Base-by-base conservation (phyloP, 2,113 vertebrate genomes). In the Mustela lutreola region DNA sequence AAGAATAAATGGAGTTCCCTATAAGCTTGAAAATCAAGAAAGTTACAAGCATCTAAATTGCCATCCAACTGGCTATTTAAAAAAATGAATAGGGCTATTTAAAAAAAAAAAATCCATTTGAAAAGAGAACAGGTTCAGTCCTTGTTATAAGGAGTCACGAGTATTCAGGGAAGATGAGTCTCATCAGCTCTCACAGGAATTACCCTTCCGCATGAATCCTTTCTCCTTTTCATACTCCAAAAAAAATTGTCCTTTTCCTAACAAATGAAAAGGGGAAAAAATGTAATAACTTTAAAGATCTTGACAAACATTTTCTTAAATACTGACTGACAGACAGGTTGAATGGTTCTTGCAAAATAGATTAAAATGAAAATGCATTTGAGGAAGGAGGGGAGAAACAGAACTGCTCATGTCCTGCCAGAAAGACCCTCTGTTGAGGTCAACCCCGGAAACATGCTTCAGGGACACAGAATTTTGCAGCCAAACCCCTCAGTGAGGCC, bases 231-330 rank as follows among this genome's bases (percentile, higher is more conserved):
- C 11, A 70, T 97, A 76, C 76, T 82, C 5, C 4, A 75, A 80
- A 93, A 89, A 16, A 16, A 80, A 67, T 4, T 15, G 28, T 80
- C 4, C 16, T 76, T 89, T 94, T 67, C 16, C 15, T 96, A 96
- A 11, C 21, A 70, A 48, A 79, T 0, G 1, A 48, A 94, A 96
- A 92, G 6, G 4, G 53, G n/a, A 63, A 70, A 94, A 87, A 80
- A 11, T 3, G 33, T 67, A 88, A 82, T 92, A 88, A 78, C 76
- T 87, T 91, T 50, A 88, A 79, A 91, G 71, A 92, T 85, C 36
- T 79, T 97, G 93, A 97, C 21, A 90, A 96, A 91, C 14, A 88
- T 56, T 95, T 96, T 73, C 42, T 89, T 88, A 75, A 93, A 95
- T 6, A 42, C 11, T 63, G 53, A 82, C 53, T 96, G 86, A 65